Percentiles rank a stretch among this genome's conserved stretches.
Evolutionary conservation across 2,113 vertebrate genomes (phyloP).

Genomic region (Helogale parvula): DNA sequence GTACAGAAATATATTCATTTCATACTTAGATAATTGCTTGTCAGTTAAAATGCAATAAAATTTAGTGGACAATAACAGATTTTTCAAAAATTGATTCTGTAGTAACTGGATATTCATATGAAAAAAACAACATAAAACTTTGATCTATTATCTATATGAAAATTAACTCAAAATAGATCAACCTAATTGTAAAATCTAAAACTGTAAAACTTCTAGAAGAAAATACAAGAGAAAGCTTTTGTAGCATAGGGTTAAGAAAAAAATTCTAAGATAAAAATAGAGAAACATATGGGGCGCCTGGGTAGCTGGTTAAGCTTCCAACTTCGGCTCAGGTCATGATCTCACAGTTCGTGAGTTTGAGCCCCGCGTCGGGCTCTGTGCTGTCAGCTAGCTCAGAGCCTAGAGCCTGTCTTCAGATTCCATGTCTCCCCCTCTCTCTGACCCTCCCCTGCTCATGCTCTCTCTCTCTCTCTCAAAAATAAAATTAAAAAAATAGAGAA

Average conservation of each 20-base stretch:
- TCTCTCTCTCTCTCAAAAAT: no score
- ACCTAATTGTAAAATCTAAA: neutral
- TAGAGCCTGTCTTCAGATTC: no score
- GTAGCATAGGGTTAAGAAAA: neutral
- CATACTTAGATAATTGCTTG: neutral
- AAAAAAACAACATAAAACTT: neutral
- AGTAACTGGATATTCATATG: neutral
- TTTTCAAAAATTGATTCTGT: neutral
- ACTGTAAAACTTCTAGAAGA: neutral
- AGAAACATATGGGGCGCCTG: neutral
- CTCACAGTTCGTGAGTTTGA: no score
- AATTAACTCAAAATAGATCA: neutral
- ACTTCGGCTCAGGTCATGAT: no score
- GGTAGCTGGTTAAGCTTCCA: no score
- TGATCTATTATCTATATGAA: neutral
- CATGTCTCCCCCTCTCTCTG: no score
- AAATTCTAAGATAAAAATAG: neutral
- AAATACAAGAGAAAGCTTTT: neutral
- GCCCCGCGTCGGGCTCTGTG: no score
- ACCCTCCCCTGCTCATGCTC: no score
- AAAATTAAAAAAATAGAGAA: neutral
- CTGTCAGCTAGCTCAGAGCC: no score
- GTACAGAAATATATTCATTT: neutral
- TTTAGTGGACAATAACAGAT: neutral
- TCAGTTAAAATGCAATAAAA: neutral